Conservation (phyloP, 2,113 vertebrate species). For the Microcebus murinus region DNA sequence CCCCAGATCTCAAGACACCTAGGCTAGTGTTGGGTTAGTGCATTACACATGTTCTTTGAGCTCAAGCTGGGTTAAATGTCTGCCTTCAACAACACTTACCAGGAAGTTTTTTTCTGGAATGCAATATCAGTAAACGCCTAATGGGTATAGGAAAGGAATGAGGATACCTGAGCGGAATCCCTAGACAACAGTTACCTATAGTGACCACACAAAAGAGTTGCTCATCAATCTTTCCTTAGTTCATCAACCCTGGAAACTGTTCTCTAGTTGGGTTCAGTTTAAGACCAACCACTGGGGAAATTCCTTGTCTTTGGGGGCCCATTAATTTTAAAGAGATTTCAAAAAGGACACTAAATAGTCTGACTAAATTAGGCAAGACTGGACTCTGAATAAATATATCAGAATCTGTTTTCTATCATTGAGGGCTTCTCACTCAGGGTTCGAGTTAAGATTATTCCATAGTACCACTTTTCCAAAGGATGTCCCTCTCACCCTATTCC, state of each 20-base stretch:
- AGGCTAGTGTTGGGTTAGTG: background rate
- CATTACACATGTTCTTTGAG: background rate
- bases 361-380: background rate
- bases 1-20: background rate
- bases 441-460: background rate
- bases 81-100: background rate
- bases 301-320: background rate
- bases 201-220: background rate
- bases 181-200: background rate
- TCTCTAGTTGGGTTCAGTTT: background rate
- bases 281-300: background rate
- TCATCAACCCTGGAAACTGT: background rate
- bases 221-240: background rate
- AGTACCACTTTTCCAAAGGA: background rate
- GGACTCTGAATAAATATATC: background rate
- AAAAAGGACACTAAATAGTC: background rate
- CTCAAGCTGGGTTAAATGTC: background rate
- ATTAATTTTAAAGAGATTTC: conserved; percentile 49
- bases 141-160: background rate
- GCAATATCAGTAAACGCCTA: no score
- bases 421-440: background rate
- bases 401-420: background rate
- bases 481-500: background rate
- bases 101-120: background rate
- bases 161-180: background rate